These are phyloP conservation scores for Pituophis catenifer DNA, from an alignment of 2,113 vertebrate species.

Conservation along the genomic window DNA sequence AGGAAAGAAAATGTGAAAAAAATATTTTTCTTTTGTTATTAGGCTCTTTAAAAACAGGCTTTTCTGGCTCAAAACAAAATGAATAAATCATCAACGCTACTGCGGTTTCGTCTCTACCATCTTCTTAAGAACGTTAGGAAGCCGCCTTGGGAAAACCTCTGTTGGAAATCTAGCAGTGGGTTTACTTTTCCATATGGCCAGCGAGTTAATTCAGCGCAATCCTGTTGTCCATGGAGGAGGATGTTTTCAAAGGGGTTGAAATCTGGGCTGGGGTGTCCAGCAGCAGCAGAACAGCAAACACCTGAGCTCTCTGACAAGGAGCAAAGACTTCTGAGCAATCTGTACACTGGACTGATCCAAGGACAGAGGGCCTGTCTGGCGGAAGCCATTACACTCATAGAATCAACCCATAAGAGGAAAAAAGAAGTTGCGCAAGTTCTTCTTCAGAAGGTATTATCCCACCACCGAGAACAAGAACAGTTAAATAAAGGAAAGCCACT, in stretches of 20 bases:
- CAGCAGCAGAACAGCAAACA: constrained; percentile 53
- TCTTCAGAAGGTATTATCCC: constrained; percentile 86
- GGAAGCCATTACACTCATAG: constrained; percentile 91
- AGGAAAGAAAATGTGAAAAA: not conserved
- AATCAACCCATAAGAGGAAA: constrained; percentile 88
- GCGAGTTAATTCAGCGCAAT: accelerated
- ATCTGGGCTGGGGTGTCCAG: constrained; percentile 59
- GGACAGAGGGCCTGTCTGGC: constrained; percentile 89
- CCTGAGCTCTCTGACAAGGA: constrained; percentile 78
- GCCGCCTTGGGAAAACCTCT: not conserved
- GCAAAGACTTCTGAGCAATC: constrained; percentile 77
- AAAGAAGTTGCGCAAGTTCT: constrained; percentile 90
- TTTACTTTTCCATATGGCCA: accelerated
- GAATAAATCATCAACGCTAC: constrained; percentile 53
- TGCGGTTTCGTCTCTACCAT: constrained; percentile 27
- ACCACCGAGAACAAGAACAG: constrained; percentile 81
- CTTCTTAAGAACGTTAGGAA: constrained; percentile 43
- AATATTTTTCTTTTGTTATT: constrained; percentile 12
- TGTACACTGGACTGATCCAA: constrained; percentile 81
- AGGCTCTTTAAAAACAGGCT: constrained; percentile 29
- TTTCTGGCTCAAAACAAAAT: constrained; percentile 48
- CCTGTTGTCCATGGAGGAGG: constrained; percentile 9
- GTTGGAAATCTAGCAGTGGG: not conserved
- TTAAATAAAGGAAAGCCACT: constrained; percentile 82
- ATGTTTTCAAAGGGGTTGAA: constrained; percentile 5